These are phyloP conservation scores for Limanda limanda DNA, from an alignment of 2,113 vertebrate species.

Conservation along the genomic window DNA sequence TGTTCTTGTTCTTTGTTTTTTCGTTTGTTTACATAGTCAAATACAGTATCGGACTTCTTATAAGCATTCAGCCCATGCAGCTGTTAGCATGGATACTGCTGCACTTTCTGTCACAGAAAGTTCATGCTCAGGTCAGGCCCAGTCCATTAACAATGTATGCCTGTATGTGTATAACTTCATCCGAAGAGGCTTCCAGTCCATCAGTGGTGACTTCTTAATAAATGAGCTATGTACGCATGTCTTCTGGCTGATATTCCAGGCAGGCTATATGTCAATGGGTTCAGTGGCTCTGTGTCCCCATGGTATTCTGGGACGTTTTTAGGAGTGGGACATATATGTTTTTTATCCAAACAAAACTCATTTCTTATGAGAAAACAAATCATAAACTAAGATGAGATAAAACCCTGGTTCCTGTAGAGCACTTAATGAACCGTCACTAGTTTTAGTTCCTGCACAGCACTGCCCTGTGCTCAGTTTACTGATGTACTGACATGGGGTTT, in stretches of 20 bases:
- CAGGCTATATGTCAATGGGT: not conserved
- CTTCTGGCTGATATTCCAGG: slow-evolving; percentile 12
- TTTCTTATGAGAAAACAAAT: not conserved
- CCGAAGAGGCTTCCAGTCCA: slow-evolving; percentile 13
- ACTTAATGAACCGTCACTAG: no score
- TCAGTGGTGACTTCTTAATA: slow-evolving; percentile 10
- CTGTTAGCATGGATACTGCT: slow-evolving; percentile 17
- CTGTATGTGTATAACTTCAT: slow-evolving; percentile 19
- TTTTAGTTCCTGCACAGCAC: no score
- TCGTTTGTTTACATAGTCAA: no score
- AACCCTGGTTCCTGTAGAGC: no score
- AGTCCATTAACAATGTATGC: slow-evolving; percentile 58
- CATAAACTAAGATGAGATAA: no score
- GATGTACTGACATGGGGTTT: slow-evolving; percentile 4
- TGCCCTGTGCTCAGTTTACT: not conserved
- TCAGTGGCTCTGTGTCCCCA: not conserved
- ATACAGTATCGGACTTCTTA: no score
- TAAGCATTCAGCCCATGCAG: not conserved
- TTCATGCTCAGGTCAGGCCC: slow-evolving; percentile 48
- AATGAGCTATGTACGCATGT: slow-evolving; percentile 21
- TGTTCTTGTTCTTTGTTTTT: not conserved
- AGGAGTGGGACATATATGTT: not conserved
- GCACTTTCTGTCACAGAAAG: slow-evolving; percentile 37
- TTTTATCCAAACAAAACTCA: not conserved
- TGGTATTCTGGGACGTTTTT: not conserved